Evolutionary conservation across 2,888 invertebrate species (phyloP).

Genomic region (Yponomeuta plumbellus): DNA sequence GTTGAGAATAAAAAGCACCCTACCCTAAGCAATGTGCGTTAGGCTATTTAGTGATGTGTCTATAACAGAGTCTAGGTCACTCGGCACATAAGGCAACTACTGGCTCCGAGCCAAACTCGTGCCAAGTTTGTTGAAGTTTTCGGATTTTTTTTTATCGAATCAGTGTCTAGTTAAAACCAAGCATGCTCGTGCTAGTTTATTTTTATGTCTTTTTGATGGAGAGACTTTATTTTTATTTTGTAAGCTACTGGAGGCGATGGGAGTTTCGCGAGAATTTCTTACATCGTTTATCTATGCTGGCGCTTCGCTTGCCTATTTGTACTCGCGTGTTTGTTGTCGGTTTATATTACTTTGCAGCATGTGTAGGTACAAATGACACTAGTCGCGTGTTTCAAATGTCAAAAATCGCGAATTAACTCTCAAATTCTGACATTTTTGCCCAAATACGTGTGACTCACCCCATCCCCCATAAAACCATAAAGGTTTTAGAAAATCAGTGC

Average conservation of each 20-base stretch:
- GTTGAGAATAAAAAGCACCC: too few relatives aligned
- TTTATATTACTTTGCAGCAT: too few relatives aligned
- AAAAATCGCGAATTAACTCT: too few relatives aligned
- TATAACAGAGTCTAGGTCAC: neutral
- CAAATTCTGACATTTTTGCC: too few relatives aligned
- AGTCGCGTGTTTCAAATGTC: too few relatives aligned
- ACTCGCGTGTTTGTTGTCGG: too few relatives aligned
- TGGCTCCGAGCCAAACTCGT: neutral
- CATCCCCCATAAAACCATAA: too few relatives aligned
- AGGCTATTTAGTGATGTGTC: neutral
- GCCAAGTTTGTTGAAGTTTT: neutral
- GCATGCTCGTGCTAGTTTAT: neutral
- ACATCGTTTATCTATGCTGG: neutral
- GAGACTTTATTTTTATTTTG: neutral
- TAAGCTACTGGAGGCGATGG: neutral
- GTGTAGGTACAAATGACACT: too few relatives aligned
- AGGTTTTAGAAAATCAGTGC: too few relatives aligned
- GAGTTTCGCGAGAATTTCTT: neutral
- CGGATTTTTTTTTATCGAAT: neutral
- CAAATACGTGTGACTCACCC: too few relatives aligned
- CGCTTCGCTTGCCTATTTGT: neutral
- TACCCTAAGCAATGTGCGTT: neutral
- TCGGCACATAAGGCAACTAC: neutral
- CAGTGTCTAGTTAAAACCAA: neutral
- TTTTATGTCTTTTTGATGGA: neutral